Percentiles rank a stretch among this genome's conserved stretches.
Conservation (phyloP, 1,140 invertebrate species). For the Fopius arisanus region DNA sequence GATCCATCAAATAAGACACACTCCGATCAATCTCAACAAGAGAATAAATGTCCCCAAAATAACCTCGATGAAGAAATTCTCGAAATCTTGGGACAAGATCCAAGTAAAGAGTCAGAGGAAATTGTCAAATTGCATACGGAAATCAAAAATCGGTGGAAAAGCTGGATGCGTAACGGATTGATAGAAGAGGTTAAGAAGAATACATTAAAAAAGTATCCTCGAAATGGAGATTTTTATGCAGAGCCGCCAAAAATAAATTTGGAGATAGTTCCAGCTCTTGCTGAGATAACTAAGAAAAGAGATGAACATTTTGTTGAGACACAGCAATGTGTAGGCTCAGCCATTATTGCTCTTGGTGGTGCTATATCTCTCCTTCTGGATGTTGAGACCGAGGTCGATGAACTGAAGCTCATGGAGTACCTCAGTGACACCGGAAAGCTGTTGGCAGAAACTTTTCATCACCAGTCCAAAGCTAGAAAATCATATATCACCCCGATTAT, state of each 20-base stretch:
- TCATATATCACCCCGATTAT: conserved; percentile 19
- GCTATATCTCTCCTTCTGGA: conserved; percentile 26
- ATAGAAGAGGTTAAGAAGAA: conserved; percentile 10
- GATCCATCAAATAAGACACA: neutral
- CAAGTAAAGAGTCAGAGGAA: neutral
- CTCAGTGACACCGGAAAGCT: conserved; percentile 10
- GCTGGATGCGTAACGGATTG: conserved; percentile 8
- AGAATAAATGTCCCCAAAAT: neutral
- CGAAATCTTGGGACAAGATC: conserved; percentile 14
- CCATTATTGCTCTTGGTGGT: conserved; percentile 12
- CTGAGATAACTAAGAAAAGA: conserved; percentile 25
- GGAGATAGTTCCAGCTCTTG: conserved; percentile 15
- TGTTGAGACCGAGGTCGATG: neutral
- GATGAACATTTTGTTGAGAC: conserved; percentile 35
- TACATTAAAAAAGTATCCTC: conserved; percentile 15
- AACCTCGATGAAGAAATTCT: conserved; percentile 2
- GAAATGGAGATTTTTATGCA: conserved; percentile 21
- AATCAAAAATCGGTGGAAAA: conserved; percentile 8
- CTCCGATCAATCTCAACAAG: no score
- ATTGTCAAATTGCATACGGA: neutral
- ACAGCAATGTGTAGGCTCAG: conserved; percentile 31
- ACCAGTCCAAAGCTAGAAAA: conserved; percentile 15
- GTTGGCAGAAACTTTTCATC: conserved; percentile 8
- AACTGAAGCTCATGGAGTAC: conserved; percentile 8
- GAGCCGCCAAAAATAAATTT: conserved; percentile 24